Base-by-base conservation (phyloP, 2,797 vertebrate genomes). In the Pelobates cultripes region DNA sequence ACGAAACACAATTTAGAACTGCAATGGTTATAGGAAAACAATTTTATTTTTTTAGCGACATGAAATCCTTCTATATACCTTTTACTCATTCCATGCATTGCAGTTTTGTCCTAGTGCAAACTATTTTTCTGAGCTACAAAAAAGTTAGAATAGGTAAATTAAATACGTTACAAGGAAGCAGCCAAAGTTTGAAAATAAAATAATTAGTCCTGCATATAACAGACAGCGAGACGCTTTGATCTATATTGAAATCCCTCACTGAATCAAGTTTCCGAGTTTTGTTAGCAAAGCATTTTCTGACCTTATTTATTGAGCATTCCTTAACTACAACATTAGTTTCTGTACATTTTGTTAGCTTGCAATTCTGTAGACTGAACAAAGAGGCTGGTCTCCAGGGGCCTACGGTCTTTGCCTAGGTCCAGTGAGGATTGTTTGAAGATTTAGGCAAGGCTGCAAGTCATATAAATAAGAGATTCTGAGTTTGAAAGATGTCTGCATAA, bases 391-490 rank as follows among this genome's bases (percentile, higher is more conserved):
- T 47, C 43, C 60, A 53, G 78, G 78, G 57, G n/a, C 72, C 53
- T 69, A 51, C 3, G 55, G 43, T 57, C 51, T 78, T 78, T 43
- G 61, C 45, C 44, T 68, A 57, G 63, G 75, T 70, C 81, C 60
- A 43, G 51, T 60, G 81, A 75, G 76, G 60, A 83, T 75, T 64
- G 76, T 83, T 83, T 83, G 76, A 83, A 75, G 70, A 68, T 74
- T 78, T 83, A 78, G 80, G 75, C 81, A 82, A 83, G 75, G 67
- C 63, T 82, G 81, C 70, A 74, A 70, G 76, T 75, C 76, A 79
- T 47, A 73, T 72, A 64, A 82, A 82, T 73, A 71, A 63, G 40
- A 78, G 76, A 79, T 72, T 72, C 60, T 45, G 61, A 67, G 15
- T 61, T 44, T 44, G 2, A 78, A 78, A 78, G 68, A 70, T 53